These are phyloP conservation scores for Gastracanthus pulcherrimus DNA, from an alignment of 2,888 invertebrate genomes.

Conservation along the genomic window DNA sequence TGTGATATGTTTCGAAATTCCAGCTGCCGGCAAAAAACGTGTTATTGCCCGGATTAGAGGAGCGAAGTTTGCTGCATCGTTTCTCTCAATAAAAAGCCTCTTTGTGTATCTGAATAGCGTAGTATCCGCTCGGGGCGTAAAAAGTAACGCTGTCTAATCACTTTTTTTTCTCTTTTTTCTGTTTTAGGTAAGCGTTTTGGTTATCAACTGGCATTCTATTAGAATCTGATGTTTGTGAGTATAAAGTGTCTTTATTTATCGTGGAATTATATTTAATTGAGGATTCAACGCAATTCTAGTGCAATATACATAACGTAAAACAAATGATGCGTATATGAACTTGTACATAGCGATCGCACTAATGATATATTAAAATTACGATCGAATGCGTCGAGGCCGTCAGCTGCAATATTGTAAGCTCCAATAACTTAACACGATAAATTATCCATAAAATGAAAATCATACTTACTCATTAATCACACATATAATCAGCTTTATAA, in stretches of 20 bases:
- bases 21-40: neutral
- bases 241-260: too few species aligned
- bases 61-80: neutral
- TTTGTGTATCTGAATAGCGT: neutral
- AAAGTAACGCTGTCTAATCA: neutral
- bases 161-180: neutral
- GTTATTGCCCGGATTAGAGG: slow-evolving; percentile 29
- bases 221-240: neutral
- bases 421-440: neutral
- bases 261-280: too few species aligned
- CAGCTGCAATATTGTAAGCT: neutral
- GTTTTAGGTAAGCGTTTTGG: slow-evolving; percentile 15
- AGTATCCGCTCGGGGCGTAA: neutral
- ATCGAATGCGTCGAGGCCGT: neutral
- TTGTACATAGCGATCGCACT: too few species aligned
- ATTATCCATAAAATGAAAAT: neutral
- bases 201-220: neutral
- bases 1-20: neutral
- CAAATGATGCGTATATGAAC: too few species aligned
- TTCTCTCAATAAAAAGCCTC: neutral
- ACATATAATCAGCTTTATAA: neutral
- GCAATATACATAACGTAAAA: too few species aligned
- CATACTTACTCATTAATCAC: neutral
- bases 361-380: too few species aligned
- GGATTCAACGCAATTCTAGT: too few species aligned